Percentiles rank a stretch among this genome's conserved stretches.
Conservation (phyloP, 2,888 invertebrate genomes). For the Monochamus alternatus region DNA sequence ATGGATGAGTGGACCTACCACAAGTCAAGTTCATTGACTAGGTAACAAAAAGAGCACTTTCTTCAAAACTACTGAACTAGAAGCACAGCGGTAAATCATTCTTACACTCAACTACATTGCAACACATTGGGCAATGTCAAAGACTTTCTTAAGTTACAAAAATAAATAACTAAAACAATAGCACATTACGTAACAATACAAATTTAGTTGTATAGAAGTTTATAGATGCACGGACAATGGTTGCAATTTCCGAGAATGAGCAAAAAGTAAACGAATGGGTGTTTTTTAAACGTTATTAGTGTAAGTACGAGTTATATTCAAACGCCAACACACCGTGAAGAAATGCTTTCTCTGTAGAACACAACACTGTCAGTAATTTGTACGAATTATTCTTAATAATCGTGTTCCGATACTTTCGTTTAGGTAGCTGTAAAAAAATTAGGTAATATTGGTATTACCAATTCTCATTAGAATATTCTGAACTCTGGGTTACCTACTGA, state of each 20-base stretch:
- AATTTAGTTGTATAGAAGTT: not conserved
- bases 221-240: slow-evolving; percentile 12
- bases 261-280: slow-evolving; percentile 13
- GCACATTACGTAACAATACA: not conserved
- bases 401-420: not conserved
- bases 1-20: no score
- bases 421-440: not conserved
- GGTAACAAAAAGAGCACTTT: no score
- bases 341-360: not conserved
- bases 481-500: no score
- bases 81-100: not conserved
- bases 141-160: slow-evolving; percentile 5
- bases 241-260: not conserved
- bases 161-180: slow-evolving; percentile 23
- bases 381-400: not conserved
- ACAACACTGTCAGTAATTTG: not conserved
- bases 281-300: not conserved
- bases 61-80: not conserved
- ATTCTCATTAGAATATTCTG: no score
- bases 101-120: not conserved
- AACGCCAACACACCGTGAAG: slow-evolving; percentile 5
- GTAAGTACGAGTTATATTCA: not conserved
- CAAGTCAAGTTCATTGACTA: no score
- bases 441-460: not conserved
- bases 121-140: not conserved